Conservation (phyloP, 2,113 vertebrate genomes). For the Tragelaphus buxtoni region DNA sequence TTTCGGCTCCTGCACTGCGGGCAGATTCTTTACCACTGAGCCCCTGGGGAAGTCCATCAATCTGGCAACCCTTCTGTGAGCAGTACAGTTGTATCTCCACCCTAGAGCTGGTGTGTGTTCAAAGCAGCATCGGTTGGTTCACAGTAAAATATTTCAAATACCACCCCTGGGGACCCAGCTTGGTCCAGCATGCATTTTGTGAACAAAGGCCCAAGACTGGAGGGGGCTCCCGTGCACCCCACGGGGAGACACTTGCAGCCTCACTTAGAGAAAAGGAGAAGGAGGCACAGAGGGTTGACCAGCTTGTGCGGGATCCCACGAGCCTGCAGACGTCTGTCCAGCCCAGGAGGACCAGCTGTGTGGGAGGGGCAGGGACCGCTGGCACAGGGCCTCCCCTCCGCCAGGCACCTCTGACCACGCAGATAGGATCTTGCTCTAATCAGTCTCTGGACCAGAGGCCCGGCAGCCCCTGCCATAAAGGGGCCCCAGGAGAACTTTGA, state of each 20-base stretch:
- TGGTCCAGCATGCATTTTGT: neutral
- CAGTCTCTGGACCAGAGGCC: neutral
- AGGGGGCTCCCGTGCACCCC: neutral
- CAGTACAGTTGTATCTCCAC: fast-evolving
- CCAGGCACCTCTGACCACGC: neutral
- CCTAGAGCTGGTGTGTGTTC: neutral
- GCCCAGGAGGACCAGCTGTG: neutral
- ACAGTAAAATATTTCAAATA: neutral
- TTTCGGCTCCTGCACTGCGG: neutral
- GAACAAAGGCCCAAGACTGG: neutral
- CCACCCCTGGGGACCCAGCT: neutral
- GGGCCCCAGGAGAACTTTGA: slow-evolving; percentile 36
- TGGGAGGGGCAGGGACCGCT: neutral
- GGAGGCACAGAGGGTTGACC: neutral
- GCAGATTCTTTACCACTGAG: neutral
- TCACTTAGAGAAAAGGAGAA: neutral
- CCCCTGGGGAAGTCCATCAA: neutral
- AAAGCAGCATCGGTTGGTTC: fast-evolving
- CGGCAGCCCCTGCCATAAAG: slow-evolving; percentile 1
- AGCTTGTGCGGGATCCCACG: neutral
- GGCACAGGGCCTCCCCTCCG: neutral
- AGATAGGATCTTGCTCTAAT: slow-evolving; percentile 33
- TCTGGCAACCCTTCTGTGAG: fast-evolving
- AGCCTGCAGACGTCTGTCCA: neutral
- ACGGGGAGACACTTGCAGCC: too few species aligned